Percentiles rank a stretch among this genome's conserved stretches.
phyloP scores from a whole-genome alignment of 2,888 invertebrate genomes.

The Chaitophorus viminalis region DNA sequence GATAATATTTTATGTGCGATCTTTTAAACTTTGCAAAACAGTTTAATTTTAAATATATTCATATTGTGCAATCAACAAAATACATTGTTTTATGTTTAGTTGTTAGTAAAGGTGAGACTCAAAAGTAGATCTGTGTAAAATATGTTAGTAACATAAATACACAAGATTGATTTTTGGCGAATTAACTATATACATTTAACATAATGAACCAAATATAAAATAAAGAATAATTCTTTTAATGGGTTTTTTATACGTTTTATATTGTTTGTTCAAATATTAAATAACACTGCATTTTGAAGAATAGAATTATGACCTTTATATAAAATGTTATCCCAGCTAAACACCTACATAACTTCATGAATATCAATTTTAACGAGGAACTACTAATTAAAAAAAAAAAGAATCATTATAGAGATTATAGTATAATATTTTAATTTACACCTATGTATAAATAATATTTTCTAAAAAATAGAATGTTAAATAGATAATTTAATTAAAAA shows the following conservation, averaged over 20 bases:
- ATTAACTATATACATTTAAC: background rate
- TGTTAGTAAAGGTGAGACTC: background rate
- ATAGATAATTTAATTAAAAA: background rate
- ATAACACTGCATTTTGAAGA: constrained; percentile 16
- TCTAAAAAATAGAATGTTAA: background rate
- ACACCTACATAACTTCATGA: background rate
- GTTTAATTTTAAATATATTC: background rate
- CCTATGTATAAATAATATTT: background rate
- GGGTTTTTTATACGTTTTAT: background rate
- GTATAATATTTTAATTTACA: background rate
- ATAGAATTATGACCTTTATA: constrained; percentile 13
- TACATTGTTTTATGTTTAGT: background rate
- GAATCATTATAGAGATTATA: background rate
- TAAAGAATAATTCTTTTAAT: background rate
- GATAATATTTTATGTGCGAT: background rate
- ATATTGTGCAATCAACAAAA: background rate
- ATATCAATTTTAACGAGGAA: constrained; percentile 32
- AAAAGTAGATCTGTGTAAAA: background rate
- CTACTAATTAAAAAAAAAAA: constrained; percentile 40
- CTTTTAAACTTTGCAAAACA: background rate
- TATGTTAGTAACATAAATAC: background rate
- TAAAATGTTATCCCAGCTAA: background rate
- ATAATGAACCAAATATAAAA: background rate
- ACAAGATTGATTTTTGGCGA: background rate
- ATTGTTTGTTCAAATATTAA: background rate